Evolutionary conservation across 2,113 vertebrate genomes (phyloP), one percentile per base, ranked within the genome.

Genomic region (Tupaia chinensis): DNA sequence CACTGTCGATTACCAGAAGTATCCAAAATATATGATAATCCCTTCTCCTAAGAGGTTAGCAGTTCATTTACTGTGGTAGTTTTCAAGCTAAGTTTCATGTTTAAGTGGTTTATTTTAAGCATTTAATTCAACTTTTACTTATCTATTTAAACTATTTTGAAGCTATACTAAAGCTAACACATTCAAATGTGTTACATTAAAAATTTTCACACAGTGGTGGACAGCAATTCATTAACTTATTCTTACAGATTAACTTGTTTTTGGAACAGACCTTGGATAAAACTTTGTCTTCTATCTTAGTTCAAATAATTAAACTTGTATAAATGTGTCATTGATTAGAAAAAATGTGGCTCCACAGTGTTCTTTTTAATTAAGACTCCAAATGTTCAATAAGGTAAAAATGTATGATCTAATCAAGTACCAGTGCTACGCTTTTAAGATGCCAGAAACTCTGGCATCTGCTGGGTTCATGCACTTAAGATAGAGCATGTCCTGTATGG

Each of bases 131-230:
- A 76, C 22, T 70, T 93, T 66, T 65, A 34, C 2, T 78, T 87
- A 74, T 79, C 23, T 79, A 92, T 56, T 72, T 68, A 82, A 89
- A 87, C 20, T 91, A 58, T 78, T 89, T 82, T 15, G 32, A 95
- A 93, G 29, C 25, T 72, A 86, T 69, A 73, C 44, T 79, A 78
- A 68, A 87, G 63, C 15, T 63, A 90, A 83, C 19, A 79, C 27
- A 77, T 69, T 92, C 11, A 4, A 91, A 70, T 17, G 16, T 60
- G 5, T 83, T 89, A 22, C 44, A 32, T 82, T 70, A 25, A 17
- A 61, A 58, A 68, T 83, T 77, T 77, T 61, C 66, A 66, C 9
- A 60, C 2, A 27, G 34, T 80, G 8, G 13, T 60, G 3, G 10
- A 76, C 70, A 80, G 65, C 60, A 94, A 60, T 54, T 95, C 32